Percentiles rank a stretch among this genome's conserved stretches.
These are phyloP conservation scores for Trachymyrmex cornetzi DNA, from an alignment of 1,140 invertebrate species.

Conservation along the genomic window DNA sequence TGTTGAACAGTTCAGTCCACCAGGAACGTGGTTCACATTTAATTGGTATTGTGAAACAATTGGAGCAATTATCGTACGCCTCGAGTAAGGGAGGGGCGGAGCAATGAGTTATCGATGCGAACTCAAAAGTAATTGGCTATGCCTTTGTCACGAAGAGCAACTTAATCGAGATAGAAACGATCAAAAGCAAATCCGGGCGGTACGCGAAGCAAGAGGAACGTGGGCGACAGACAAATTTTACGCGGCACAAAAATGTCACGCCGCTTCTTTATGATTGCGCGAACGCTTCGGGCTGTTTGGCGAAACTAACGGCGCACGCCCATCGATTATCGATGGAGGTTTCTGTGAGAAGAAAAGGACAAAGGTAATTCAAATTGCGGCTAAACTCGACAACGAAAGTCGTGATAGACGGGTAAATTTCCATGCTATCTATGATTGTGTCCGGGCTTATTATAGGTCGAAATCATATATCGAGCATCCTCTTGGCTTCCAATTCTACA, in stretches of 20 bases:
- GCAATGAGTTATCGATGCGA: conserved; percentile 56
- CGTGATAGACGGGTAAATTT: conserved; percentile 61
- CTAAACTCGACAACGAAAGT: conserved; percentile 50
- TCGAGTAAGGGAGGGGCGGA: background rate
- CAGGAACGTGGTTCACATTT: background rate
- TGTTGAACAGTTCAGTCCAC: background rate
- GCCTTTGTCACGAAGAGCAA: conserved; percentile 35
- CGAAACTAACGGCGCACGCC: conserved; percentile 45
- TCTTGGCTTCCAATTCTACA: background rate
- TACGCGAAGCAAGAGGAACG: conserved; percentile 7
- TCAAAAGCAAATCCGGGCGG: conserved; percentile 27
- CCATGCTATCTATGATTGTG: conserved; percentile 34
- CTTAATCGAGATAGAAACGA: conserved; percentile 47
- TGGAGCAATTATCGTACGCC: conserved; percentile 31
- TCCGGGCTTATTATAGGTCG: background rate
- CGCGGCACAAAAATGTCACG: conserved; percentile 8
- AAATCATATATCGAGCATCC: background rate
- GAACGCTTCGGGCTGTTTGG: conserved; percentile 42
- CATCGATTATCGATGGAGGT: conserved; percentile 68
- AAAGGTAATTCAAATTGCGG: conserved; percentile 68
- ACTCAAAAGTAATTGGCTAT: conserved; percentile 48
- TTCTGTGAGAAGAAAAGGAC: conserved; percentile 63
- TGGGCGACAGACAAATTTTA: conserved; percentile 57
- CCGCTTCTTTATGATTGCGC: conserved; percentile 58
- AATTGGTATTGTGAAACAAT: conserved; percentile 33